Evolutionary conservation across 2,113 vertebrate genomes (phyloP).

Genomic region (Pangasianodon gigas): DNA sequence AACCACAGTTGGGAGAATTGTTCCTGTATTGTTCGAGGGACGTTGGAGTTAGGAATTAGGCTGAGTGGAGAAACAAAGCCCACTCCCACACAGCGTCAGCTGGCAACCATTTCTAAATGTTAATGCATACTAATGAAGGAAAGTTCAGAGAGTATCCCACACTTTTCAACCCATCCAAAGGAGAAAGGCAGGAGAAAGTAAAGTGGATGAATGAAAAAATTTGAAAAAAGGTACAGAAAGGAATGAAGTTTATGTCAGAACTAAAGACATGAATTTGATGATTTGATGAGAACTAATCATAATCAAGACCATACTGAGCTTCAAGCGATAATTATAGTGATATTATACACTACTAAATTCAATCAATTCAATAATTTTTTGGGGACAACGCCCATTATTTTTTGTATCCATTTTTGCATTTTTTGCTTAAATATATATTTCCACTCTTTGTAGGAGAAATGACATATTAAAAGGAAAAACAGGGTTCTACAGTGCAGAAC

Average conservation of each 20-base stretch:
- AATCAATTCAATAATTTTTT: not conserved
- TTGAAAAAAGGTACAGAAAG: not conserved
- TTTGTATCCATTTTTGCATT: not conserved
- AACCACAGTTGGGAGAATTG: not conserved
- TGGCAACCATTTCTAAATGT: not conserved
- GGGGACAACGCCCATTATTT: not conserved
- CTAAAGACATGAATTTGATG: not conserved
- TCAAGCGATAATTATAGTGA: too few species aligned
- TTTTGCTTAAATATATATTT: not conserved
- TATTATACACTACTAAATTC: not conserved
- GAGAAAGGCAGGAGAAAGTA: not conserved
- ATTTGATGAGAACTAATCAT: not conserved
- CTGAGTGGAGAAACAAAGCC: not conserved
- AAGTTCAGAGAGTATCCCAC: not conserved
- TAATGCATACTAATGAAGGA: slow-evolving; percentile 19
- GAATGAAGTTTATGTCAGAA: not conserved
- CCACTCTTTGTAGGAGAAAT: not conserved
- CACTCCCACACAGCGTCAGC: slow-evolving; percentile 12
- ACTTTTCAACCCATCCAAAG: not conserved
- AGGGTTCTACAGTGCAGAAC: not conserved
- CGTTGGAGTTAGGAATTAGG: not conserved
- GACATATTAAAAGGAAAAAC: not conserved
- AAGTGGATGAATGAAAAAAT: not conserved
- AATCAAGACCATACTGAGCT: not conserved
- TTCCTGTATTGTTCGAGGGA: not conserved